Conservation (phyloP, 2,888 invertebrate genomes). For the Cosmorhoe ocellata region DNA sequence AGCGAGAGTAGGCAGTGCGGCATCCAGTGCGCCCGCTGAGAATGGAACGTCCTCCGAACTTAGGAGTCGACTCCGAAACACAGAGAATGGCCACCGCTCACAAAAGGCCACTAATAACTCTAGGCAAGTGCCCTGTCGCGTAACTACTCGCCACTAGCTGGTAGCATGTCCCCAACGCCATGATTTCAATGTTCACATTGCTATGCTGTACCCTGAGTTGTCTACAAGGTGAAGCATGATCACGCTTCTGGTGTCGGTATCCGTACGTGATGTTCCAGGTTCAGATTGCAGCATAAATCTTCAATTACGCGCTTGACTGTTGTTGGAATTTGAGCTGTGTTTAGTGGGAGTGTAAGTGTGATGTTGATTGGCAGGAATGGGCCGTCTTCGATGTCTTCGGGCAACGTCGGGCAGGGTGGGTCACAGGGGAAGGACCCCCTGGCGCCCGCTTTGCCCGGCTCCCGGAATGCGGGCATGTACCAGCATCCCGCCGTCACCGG, state of each 20-base stretch:
- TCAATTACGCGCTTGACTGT: not conserved
- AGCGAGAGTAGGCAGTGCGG: constrained; percentile 76
- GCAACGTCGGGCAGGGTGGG: constrained; percentile 61
- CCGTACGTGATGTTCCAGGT: constrained; percentile 1
- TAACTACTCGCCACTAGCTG: constrained; percentile 83
- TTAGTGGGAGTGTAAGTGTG: constrained; percentile 19
- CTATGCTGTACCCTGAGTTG: constrained; percentile 16
- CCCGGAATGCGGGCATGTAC: constrained; percentile 59
- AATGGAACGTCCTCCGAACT: constrained; percentile 74
- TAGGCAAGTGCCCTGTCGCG: constrained; percentile 75
- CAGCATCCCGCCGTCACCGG: constrained; percentile 73
- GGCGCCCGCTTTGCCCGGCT: constrained; percentile 65
- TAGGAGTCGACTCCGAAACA: constrained; percentile 70
- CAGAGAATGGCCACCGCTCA: constrained; percentile 71
- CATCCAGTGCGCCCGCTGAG: constrained; percentile 66
- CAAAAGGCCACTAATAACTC: constrained; percentile 63
- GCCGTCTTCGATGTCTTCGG: constrained; percentile 58
- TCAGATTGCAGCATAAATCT: not conserved
- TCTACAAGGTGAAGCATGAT: constrained; percentile 18
- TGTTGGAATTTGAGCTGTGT: constrained; percentile 1
- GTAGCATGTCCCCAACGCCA: constrained; percentile 44
- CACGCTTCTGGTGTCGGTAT: constrained; percentile 28
- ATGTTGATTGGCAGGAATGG: constrained; percentile 63
- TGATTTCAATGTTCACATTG: constrained; percentile 15
- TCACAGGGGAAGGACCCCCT: constrained; percentile 75